These are phyloP conservation scores for Ethmia dodecea DNA, from an alignment of 2,888 invertebrate genomes.

Conservation along the genomic window DNA sequence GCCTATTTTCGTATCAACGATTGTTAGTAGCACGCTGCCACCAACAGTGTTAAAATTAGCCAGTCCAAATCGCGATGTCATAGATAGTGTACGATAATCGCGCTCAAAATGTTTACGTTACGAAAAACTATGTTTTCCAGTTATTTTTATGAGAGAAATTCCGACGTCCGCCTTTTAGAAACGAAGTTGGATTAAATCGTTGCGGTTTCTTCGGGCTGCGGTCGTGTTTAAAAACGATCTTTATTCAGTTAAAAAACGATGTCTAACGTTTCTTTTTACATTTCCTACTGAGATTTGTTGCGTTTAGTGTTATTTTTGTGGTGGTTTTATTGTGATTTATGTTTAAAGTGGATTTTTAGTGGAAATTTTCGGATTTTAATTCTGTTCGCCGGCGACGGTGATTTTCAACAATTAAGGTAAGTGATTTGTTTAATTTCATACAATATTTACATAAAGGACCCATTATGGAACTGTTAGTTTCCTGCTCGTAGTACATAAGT, in stretches of 20 bases:
- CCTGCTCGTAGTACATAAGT: too few species aligned
- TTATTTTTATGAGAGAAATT: constrained; percentile 59
- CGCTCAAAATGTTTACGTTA: constrained; percentile 37
- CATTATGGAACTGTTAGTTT: too few species aligned
- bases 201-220: constrained; percentile 3
- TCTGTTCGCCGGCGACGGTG: not conserved
- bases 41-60: constrained; percentile 66
- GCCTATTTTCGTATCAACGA: too few species aligned
- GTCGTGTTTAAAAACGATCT: constrained; percentile 21
- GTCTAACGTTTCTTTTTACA: constrained; percentile 19
- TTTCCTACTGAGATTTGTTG: constrained; percentile 18
- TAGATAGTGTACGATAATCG: constrained; percentile 43
- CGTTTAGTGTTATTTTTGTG: constrained; percentile 25
- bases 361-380: constrained; percentile 11
- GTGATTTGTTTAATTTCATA: too few species aligned
- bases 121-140: constrained; percentile 40
- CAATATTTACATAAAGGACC: too few species aligned
- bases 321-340: constrained; percentile 5
- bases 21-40: not conserved
- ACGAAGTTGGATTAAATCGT: not conserved
- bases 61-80: constrained; percentile 69
- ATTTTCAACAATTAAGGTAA: constrained; percentile 17
- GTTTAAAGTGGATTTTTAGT: not conserved
- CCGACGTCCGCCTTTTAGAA: constrained; percentile 26
- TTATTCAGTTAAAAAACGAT: too few species aligned